Percentiles rank a stretch among this genome's conserved stretches.
Conservation (phyloP, 2,113 vertebrate genomes). For the Ptychochromis oligacanthus region DNA sequence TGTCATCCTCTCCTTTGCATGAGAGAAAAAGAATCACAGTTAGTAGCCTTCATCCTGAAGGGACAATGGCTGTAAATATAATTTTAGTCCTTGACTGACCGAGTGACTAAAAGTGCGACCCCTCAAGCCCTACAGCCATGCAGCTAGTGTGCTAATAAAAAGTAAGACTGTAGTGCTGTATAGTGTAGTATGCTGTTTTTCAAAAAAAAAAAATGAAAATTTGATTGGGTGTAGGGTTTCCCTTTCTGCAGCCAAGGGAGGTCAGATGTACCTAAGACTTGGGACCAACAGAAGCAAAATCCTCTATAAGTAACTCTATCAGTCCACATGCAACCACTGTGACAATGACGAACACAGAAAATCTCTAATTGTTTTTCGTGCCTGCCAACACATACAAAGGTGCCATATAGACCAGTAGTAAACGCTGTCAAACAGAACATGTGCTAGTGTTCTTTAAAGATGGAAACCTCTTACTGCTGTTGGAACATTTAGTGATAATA, state of each 20-base stretch:
- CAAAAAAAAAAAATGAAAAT: not conserved
- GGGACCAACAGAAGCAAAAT: not conserved
- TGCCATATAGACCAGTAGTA: not conserved
- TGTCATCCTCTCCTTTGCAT: not conserved
- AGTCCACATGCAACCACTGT: not conserved
- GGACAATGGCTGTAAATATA: too few relatives aligned
- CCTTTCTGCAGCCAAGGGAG: not conserved
- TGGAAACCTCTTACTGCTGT: conserved; percentile 1
- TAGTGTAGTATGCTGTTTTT: too few relatives aligned
- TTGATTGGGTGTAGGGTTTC: not conserved
- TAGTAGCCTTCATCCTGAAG: not conserved
- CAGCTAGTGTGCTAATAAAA: too few relatives aligned
- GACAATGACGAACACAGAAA: not conserved
- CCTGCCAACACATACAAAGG: not conserved
- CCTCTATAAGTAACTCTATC: not conserved
- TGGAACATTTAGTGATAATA: not conserved
- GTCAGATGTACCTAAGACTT: too few relatives aligned
- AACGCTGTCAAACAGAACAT: not conserved
- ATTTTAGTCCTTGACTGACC: not conserved
- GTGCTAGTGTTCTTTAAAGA: not conserved
- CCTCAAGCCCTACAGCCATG: too few relatives aligned
- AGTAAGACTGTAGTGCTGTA: not conserved
- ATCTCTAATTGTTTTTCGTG: not conserved
- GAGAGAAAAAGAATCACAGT: not conserved
- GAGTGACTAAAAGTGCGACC: not conserved